Conservation (phyloP, 2,113 vertebrate species). For the Onychorhynchus coronatus region DNA sequence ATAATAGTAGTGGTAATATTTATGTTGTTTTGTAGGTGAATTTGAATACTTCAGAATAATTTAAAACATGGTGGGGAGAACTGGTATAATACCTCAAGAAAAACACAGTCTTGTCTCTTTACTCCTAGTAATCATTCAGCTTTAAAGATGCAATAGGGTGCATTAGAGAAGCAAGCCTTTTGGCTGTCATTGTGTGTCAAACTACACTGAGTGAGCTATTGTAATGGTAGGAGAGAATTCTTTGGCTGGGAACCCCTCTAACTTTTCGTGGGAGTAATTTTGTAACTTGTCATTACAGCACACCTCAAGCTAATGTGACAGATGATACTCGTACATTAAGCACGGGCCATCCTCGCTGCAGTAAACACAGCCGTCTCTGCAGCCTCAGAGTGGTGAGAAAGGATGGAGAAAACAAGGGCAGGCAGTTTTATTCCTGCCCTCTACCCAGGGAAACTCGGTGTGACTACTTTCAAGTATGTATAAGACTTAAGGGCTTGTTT, state of each 20-base stretch:
- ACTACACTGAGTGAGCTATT: neutral
- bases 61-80: neutral
- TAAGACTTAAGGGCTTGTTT: neutral
- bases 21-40: neutral
- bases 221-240: neutral
- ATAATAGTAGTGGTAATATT: neutral
- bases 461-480: slow-evolving; percentile 86
- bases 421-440: slow-evolving; percentile 87
- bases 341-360: slow-evolving; percentile 74
- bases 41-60: neutral
- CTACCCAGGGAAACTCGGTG: slow-evolving; percentile 81
- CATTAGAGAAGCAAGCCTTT: neutral
- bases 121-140: neutral
- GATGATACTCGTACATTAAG: neutral
- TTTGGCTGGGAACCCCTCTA: neutral
- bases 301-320: neutral
- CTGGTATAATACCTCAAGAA: neutral
- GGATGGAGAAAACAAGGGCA: slow-evolving; percentile 87
- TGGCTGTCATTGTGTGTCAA: neutral
- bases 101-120: neutral
- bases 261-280: neutral
- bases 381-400: slow-evolving; percentile 84
- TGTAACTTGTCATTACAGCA: slow-evolving; percentile 66
- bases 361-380: slow-evolving; percentile 75
- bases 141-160: neutral